These are phyloP conservation scores for Macquaria ambigua DNA, from an alignment of 2,113 vertebrate species.

Conservation along the genomic window DNA sequence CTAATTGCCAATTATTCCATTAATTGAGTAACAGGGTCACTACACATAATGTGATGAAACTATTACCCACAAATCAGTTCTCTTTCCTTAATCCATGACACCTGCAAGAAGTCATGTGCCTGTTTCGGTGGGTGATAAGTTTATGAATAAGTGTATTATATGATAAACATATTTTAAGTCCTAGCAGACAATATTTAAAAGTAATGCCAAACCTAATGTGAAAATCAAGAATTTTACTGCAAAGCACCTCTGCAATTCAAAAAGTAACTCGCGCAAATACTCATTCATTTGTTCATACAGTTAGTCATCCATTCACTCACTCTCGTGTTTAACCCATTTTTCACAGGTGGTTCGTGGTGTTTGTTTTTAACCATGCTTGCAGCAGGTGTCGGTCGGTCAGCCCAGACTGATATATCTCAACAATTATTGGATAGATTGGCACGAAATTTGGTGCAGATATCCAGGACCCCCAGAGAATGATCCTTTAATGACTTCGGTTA, in stretches of 20 bases:
- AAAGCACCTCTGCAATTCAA: not conserved
- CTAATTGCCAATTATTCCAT: slow-evolving; percentile 42
- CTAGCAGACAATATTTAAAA: not conserved
- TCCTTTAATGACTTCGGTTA: not conserved
- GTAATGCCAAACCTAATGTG: not conserved
- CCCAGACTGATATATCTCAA: too few species aligned
- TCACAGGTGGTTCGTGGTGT: too few species aligned
- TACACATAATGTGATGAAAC: slow-evolving; percentile 26
- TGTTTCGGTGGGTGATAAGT: not conserved
- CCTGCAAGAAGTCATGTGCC: not conserved
- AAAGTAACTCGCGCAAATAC: not conserved
- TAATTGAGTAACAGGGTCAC: slow-evolving; percentile 45
- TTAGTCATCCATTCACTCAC: not conserved
- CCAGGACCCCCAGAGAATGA: not conserved
- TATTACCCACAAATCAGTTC: slow-evolving; percentile 4
- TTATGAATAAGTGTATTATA: not conserved
- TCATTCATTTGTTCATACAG: not conserved
- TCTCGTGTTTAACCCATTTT: not conserved
- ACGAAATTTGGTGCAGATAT: too few species aligned
- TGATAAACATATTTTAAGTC: not conserved
- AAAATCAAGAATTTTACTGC: not conserved
- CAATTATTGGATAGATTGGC: too few species aligned
- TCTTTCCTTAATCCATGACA: slow-evolving; percentile 1
- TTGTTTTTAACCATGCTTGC: not conserved
- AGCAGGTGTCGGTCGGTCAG: too few species aligned